Evolutionary conservation across 2,113 vertebrate genomes (phyloP).

Genomic region (Tyrannus savana): DNA sequence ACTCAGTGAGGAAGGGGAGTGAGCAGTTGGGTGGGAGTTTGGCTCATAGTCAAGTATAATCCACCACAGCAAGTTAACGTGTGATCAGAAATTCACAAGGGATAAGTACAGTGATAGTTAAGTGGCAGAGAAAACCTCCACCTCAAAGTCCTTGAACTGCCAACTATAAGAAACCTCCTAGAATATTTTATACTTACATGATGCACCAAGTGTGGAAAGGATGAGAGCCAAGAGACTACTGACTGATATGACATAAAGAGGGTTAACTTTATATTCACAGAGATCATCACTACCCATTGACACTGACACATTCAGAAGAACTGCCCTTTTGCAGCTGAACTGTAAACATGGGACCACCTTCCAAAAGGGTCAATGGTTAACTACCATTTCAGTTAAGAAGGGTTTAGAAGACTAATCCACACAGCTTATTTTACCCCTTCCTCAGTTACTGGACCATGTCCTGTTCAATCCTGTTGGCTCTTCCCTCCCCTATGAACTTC

Average conservation of each 20-base stretch:
- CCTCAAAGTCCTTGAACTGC: neutral
- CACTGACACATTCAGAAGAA: neutral
- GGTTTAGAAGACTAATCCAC: slow-evolving; percentile 17
- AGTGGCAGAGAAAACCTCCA: neutral
- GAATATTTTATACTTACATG: neutral
- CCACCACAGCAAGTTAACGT: neutral
- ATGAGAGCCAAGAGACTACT: neutral
- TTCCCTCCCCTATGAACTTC: neutral
- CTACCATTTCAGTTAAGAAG: neutral
- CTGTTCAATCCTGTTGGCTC: neutral
- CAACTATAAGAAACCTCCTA: neutral
- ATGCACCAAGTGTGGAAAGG: neutral
- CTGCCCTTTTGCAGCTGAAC: neutral
- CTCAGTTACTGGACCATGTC: neutral
- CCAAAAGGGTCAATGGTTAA: neutral
- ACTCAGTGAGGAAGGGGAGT: neutral
- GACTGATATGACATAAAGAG: neutral
- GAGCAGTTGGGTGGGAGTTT: neutral
- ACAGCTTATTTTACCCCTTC: slow-evolving; percentile 2
- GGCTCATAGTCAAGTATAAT: neutral
- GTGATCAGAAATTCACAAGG: slow-evolving; percentile 2
- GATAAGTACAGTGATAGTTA: neutral
- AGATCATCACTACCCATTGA: neutral
- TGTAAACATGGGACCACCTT: neutral
- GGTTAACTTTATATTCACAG: neutral